Evolutionary conservation across 2,113 vertebrate species (phyloP), one percentile per base, ranked within the genome.

Genomic region (Ceuthmochares aereus): DNA sequence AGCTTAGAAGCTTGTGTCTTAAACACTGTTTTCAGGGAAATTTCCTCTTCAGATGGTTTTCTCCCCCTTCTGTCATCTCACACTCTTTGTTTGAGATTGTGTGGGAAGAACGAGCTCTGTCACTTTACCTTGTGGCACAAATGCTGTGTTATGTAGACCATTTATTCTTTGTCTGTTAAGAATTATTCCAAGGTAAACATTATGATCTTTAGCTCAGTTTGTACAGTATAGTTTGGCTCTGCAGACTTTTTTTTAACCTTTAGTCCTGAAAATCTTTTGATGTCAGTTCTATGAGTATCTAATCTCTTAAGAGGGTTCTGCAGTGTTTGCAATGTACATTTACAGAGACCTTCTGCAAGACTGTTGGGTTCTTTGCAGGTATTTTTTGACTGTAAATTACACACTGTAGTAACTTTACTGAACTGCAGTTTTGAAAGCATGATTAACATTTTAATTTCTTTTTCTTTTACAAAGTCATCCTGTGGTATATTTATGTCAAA

Each of bases 381-480:
- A 2, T n/a, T 73, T 84, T 89, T 40, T 83, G 51, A 60, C 30
- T 72, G 27, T 93, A 54, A 45, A 19, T 84, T 93, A 8, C 84
- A 95, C 56, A 14, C 49, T 87, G 17, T 19, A 37, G 68, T 85
- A 78, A 40, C 60, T 96, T 95, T 95, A 78, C 15, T 90, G 93
- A 69, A 82, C 73, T 90, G 36, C 77, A 72, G 34, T 87, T 97
- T 88, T 80, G 73, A 82, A 89, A 77, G 54, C 55, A 42, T 83
- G 47, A 95, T 97, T 96, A 93, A 93, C 40, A 15, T 92, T 96
- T 96, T 30, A 95, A 80, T 97, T 93, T 96, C 77, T 95, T 97
- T 79, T 62, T n/a, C 64, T 90, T 92, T 96, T 30, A 55, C 67
- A 54, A 83, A 93, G 68, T 95, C n/a, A 84, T 80, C 26, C 6